phyloP scores from a whole-genome alignment of 2,888 invertebrate genomes.

The Sarcophaga subvicina region DNA sequence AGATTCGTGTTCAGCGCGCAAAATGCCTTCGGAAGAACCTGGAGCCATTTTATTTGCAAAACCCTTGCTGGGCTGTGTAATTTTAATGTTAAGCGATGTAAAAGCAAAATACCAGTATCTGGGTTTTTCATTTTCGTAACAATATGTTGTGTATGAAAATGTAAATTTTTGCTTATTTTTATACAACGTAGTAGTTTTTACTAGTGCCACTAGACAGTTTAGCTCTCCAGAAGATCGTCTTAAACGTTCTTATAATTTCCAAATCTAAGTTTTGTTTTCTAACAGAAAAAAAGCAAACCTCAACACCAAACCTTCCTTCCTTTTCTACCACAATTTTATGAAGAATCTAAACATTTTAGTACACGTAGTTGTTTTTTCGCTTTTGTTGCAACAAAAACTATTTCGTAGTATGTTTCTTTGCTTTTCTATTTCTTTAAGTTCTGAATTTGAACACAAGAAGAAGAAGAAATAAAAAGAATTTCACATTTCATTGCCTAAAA shows the following conservation, averaged over 20 bases:
- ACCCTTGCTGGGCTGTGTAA: too few species aligned
- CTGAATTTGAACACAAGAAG: slow-evolving; percentile 52
- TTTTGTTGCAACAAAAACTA: slow-evolving; percentile 15
- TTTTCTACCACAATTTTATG: slow-evolving; percentile 42
- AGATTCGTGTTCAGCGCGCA: too few species aligned
- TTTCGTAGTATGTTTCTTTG: background rate
- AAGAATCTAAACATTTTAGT: slow-evolving; percentile 47
- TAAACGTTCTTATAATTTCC: background rate
- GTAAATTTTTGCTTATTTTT: too few species aligned
- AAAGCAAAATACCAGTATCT: too few species aligned
- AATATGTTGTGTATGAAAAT: too few species aligned
- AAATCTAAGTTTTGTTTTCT: background rate
- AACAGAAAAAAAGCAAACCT: slow-evolving; percentile 3
- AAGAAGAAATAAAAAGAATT: slow-evolving; percentile 15
- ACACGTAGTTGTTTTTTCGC: background rate
- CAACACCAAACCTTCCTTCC: slow-evolving; percentile 19
- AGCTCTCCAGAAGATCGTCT: slow-evolving; percentile 8
- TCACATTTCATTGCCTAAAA: slow-evolving; percentile 56
- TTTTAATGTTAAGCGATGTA: too few species aligned
- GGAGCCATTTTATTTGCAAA: too few species aligned
- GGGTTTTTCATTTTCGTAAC: too few species aligned
- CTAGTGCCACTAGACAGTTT: background rate
- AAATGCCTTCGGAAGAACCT: too few species aligned
- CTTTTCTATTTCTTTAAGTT: slow-evolving; percentile 36
- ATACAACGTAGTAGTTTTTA: too few species aligned